These are phyloP conservation scores for Xestobium rufovillosum DNA, from an alignment of 2,888 invertebrate species.

Conservation along the genomic window DNA sequence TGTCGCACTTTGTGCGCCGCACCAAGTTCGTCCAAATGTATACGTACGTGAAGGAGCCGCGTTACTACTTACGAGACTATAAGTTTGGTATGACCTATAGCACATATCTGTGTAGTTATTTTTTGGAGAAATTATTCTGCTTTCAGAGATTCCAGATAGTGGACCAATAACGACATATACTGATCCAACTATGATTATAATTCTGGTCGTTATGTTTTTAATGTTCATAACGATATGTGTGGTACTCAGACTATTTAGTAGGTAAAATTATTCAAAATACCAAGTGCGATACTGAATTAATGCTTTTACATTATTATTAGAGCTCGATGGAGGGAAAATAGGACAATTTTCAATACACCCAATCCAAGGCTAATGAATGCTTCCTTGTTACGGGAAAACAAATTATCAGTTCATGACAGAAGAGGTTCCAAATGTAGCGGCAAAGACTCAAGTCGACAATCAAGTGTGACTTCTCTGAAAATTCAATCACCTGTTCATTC, in stretches of 20 bases:
- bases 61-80: too few species aligned
- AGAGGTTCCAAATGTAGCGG: slow-evolving; percentile 74
- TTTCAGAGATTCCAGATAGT: slow-evolving; percentile 52
- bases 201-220: slow-evolving; percentile 81
- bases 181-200: slow-evolving; percentile 87
- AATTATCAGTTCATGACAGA: slow-evolving; percentile 69
- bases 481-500: slow-evolving; percentile 73
- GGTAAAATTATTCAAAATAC: slow-evolving; percentile 61
- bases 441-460: slow-evolving; percentile 74
- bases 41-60: too few species aligned
- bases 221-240: slow-evolving; percentile 94
- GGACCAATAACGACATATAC: slow-evolving; percentile 59
- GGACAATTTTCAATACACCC: slow-evolving; percentile 90
- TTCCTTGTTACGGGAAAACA: slow-evolving; percentile 73
- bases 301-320: slow-evolving; percentile 59
- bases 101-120: too few species aligned
- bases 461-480: slow-evolving; percentile 76
- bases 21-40: too few species aligned
- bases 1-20: too few species aligned
- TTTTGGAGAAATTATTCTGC: too few species aligned
- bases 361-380: slow-evolving; percentile 92
- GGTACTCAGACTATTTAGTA: slow-evolving; percentile 85
- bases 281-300: too few species aligned
- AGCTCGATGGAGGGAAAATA: slow-evolving; percentile 85
- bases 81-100: too few species aligned